Percentiles rank a stretch among this genome's conserved stretches.
Conservation (phyloP, 2,888 invertebrate genomes). For the Subacronicta megacephala region DNA sequence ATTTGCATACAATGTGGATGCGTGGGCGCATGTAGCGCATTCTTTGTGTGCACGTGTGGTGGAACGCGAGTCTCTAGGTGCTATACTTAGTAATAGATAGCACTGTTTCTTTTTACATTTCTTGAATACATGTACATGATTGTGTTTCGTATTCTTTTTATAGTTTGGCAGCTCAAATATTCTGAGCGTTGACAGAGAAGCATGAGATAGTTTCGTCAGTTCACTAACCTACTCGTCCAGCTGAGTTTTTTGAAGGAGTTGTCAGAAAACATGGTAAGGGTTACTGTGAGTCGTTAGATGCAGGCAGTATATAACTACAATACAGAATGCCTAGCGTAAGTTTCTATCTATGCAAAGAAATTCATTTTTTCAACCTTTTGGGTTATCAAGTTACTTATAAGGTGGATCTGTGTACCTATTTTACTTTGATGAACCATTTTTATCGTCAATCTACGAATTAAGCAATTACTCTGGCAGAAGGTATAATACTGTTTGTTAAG, state of each 20-base stretch:
- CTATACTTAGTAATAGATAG: slow-evolving; percentile 48
- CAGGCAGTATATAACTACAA: too few species aligned
- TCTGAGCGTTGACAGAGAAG: slow-evolving; percentile 43
- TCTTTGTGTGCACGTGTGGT: slow-evolving; percentile 69
- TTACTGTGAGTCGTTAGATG: too few species aligned
- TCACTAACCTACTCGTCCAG: slow-evolving; percentile 21
- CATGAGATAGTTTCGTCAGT: slow-evolving; percentile 27
- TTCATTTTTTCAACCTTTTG: too few species aligned
- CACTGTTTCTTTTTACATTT: slow-evolving; percentile 41
- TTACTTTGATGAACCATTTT: too few species aligned
- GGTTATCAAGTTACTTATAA: too few species aligned
- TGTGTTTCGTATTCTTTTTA: slow-evolving; percentile 15
- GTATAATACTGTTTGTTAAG: too few species aligned
- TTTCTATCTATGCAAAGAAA: too few species aligned
- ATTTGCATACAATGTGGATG: slow-evolving; percentile 87
- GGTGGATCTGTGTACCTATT: too few species aligned
- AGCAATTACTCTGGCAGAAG: too few species aligned
- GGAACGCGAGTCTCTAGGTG: slow-evolving; percentile 44
- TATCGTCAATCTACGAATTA: too few species aligned
- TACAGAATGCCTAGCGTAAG: too few species aligned
- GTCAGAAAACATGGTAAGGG: not conserved
- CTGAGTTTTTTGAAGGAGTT: not conserved
- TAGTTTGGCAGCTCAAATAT: slow-evolving; percentile 28
- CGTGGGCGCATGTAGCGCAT: slow-evolving; percentile 81
- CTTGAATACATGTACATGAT: slow-evolving; percentile 23